Conservation (phyloP, 2,113 vertebrate genomes). For the Catharus fuscescens region DNA sequence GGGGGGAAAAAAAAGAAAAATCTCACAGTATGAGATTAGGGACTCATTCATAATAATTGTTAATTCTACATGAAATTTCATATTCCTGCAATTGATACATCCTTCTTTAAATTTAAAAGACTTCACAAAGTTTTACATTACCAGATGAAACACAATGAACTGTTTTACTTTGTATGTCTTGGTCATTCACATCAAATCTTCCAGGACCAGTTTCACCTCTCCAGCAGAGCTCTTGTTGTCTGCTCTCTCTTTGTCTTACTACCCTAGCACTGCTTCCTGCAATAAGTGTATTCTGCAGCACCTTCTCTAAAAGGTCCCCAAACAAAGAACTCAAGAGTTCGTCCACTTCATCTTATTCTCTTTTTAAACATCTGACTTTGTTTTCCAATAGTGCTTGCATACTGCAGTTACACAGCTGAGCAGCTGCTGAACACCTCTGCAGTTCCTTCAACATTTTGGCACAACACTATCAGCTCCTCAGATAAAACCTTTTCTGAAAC, state of each 20-base stretch:
- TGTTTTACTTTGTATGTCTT: background rate
- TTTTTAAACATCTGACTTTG: background rate
- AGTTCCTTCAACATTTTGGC: background rate
- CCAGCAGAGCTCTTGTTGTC: background rate
- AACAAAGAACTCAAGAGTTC: background rate
- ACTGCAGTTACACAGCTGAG: background rate
- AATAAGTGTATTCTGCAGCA: background rate
- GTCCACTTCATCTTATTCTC: background rate
- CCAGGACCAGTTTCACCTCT: background rate
- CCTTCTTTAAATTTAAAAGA: background rate
- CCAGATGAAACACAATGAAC: background rate
- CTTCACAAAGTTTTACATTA: background rate
- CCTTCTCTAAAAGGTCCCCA: background rate
- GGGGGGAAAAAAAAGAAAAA: background rate
- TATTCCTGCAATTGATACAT: background rate
- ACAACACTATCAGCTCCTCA: rapidly evolving
- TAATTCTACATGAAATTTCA: background rate
- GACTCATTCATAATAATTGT: background rate
- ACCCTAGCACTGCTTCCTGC: background rate
- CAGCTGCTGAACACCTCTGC: background rate
- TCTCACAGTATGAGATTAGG: background rate
- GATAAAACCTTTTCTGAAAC: background rate
- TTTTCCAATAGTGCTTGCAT: background rate
- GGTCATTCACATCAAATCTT: background rate
- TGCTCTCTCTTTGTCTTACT: background rate